Evolutionary conservation across 2,113 vertebrate genomes (phyloP).

Genomic region (rat (Rattus norvegicus)): GRCr8 NC_086021.1:132017001-132017500

Average conservation of each 20-base stretch:
- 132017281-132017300: neutral
- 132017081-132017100: too few species aligned
- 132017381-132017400: neutral
- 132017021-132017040: rapidly evolving
- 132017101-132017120: too few species aligned
- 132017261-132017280: neutral
- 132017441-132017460: neutral
- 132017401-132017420: neutral
- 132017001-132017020: neutral
- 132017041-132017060: neutral
- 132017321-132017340: neutral
- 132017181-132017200: neutral
- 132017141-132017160: neutral
- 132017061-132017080: too few species aligned
- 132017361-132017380: neutral
- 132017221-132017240: too few species aligned
- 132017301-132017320: neutral
- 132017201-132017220: neutral
- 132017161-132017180: neutral
- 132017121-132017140: neutral
- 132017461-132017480: neutral
- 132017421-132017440: neutral
- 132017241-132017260: neutral
- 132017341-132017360: neutral
- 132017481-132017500: neutral